Base-by-base conservation (phyloP, 2,888 invertebrate genomes). In the Lacanobia wlatinum region DNA sequence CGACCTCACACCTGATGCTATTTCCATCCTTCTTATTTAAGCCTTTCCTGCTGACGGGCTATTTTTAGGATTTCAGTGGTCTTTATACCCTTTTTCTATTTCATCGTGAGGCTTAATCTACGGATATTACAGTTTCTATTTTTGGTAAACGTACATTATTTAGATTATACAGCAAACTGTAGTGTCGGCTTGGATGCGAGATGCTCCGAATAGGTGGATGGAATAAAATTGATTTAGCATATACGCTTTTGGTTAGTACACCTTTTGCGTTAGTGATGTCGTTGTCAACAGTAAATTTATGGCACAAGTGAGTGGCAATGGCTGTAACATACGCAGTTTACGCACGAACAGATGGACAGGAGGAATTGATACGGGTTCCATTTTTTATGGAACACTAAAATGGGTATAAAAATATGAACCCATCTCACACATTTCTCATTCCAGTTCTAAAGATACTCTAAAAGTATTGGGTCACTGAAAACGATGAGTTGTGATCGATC, bases 1-100 rank as follows among this genome's bases (percentile, higher is more conserved):
- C 64, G 46, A 67, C 69, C 70, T 60, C 56, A 52, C 75, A 78
- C 68, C 75, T 73, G 75, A 64, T 63, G 56, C 59, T 61, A 52
- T 73, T 73, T 65, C 48, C 52, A 53, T 46, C 58, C 46, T 59
- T 75, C 61, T 62, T 28, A 68, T 50, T 61, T 75, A 58, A 70
- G 38, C 56, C 43, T n/a, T 61, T 74, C 18, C 50, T 38, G 38
- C 60, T 52, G 14, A 12, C n/a, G 43, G 9, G 23, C 50, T 65
- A 55, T 78, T 46, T 76, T 55, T 59, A 62, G 58, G 28, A 23
- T 63, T 53, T 46, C n/a, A 46, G 43, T n/a, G 14, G 50, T 21
- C 2, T 70, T 50, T 75, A 28, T 53, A 16, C 7, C 10, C 1
- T 46, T 40, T 34, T 50, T 8, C 48, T 61, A 55, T 56, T 74